A percentile compares a stretch with the other conserved stretches of the same genome.
Conservation (phyloP, 1,140 invertebrate genomes). For the Euwallacea similis region DNA sequence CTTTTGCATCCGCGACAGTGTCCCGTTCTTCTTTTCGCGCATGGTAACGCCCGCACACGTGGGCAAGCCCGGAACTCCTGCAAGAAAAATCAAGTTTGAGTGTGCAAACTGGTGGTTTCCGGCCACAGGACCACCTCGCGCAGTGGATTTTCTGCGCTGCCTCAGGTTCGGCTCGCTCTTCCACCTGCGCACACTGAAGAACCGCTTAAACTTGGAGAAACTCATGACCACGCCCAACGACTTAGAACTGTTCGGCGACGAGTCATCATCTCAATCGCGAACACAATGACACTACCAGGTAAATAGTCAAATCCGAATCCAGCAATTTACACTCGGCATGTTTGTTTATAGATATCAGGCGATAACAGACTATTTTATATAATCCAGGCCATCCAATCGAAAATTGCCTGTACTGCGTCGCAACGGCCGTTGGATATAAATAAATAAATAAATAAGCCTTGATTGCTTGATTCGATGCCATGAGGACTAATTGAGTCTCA, state of each 20-base stretch:
- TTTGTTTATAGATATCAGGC: slow-evolving; percentile 16
- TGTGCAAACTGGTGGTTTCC: not conserved
- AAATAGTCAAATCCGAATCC: slow-evolving; percentile 6
- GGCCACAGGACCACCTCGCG: not conserved
- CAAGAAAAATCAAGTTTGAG: slow-evolving; percentile 50
- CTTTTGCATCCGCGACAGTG: slow-evolving; percentile 84
- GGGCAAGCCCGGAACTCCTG: slow-evolving; percentile 59
- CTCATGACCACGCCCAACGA: not conserved
- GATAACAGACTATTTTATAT: slow-evolving; percentile 9
- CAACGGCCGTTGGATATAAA: too few species aligned
- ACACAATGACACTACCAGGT: slow-evolving; percentile 5
- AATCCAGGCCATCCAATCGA: not conserved
- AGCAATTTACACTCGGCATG: not conserved
- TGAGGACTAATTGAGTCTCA: not conserved
- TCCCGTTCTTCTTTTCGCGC: slow-evolving; percentile 87
- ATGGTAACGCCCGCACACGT: slow-evolving; percentile 67
- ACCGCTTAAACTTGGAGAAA: not conserved
- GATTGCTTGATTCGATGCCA: not conserved
- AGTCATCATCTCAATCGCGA: not conserved
- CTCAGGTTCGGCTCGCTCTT: slow-evolving; percentile 8
- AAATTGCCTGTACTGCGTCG: not conserved
- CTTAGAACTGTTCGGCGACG: not conserved
- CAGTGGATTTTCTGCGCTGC: not conserved
- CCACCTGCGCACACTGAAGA: slow-evolving; percentile 6
- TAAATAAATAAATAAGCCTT: slow-evolving; percentile 1